Evolutionary conservation across 2,888 invertebrate species (phyloP).

Genomic region (Nysson spinosus): DNA sequence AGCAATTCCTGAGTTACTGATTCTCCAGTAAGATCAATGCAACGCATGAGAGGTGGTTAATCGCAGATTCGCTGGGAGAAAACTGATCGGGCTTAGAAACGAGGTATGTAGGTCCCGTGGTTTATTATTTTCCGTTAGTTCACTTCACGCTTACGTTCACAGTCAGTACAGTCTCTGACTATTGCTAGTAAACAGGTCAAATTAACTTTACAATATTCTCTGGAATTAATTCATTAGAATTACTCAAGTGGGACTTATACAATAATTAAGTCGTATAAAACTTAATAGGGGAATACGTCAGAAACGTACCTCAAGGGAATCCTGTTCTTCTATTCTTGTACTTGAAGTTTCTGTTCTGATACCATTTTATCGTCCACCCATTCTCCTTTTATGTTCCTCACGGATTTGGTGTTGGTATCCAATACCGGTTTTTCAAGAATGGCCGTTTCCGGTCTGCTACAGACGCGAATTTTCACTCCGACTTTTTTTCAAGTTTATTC

Average conservation of each 20-base stretch:
- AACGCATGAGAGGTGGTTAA: conserved; percentile 6
- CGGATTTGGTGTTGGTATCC: not conserved
- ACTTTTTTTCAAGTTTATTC: not conserved
- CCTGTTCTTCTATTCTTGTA: not conserved
- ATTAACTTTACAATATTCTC: conserved; percentile 11
- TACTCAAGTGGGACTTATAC: not conserved
- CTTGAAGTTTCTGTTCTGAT: not conserved
- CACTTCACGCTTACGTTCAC: conserved; percentile 15
- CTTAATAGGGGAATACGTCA: not conserved
- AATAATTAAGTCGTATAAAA: conserved; percentile 5
- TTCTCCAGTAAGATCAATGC: not conserved
- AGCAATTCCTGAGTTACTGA: not conserved
- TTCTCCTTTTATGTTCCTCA: not conserved
- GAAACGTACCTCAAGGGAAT: not conserved
- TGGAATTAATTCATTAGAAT: conserved; percentile 7
- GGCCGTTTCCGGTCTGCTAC: not conserved
- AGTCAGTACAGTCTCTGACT: not conserved
- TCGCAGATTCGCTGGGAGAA: conserved; percentile 33
- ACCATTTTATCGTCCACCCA: not conserved
- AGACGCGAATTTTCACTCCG: not conserved
- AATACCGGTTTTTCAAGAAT: conserved; percentile 2
- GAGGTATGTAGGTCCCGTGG: conserved; percentile 41
- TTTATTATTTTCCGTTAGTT: conserved; percentile 32
- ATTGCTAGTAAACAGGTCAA: conserved; percentile 13
- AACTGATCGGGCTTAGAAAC: conserved; percentile 41